Evolutionary conservation across 2,888 invertebrate species (phyloP), one percentile per base, ranked within the genome.

Genomic region (Phorcus lineatus): DNA sequence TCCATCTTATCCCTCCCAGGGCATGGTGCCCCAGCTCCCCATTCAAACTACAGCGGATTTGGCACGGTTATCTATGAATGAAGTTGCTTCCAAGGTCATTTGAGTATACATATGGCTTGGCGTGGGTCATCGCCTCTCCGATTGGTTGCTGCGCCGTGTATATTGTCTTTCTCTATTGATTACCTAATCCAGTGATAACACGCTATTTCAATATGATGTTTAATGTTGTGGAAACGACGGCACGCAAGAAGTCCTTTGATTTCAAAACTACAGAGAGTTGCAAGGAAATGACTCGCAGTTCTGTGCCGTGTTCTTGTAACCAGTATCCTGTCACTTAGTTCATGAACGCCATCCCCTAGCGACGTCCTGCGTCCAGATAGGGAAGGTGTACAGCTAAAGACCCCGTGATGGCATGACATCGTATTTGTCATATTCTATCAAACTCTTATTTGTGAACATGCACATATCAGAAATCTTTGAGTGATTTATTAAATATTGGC

Each of bases 31-130:
- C 70, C 36, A 36, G 40, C 31, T 16, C 2, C n/a, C 36, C 70
- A 70, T 70, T 70, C 70, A 70, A 36, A 36, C 40, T n/a, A 19
- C n/a, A 57, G 40, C 31, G 19, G 70, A 31, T 36, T 70, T 70
- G 70, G 70, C 70, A 70, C 70, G 70, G 40, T 40, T 70, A 36
- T 70, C 70, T 70, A 70, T 70, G 70, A 70, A 70, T 70, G 70
- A 70, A 70, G 19, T 36, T 70, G 31, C 28, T 13, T 70, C 40
- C 70, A 70, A 70, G 70, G 70, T 70, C 70, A 70, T 40, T 16
- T n/a, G 31, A 31, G 70, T 70, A 70, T 70, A 70, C 36, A 36
- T 36, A 70, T 70, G 40, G 70, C 70, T 70, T 70, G 70, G 40
- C 70, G 40, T 70, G 70, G 70, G 70, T 31, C 70, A 36, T 70